Evolutionary conservation across 35 echinoderm and acorn worm species (phyloP).

Genomic region (Heliocidaris erythrogramma): DNA sequence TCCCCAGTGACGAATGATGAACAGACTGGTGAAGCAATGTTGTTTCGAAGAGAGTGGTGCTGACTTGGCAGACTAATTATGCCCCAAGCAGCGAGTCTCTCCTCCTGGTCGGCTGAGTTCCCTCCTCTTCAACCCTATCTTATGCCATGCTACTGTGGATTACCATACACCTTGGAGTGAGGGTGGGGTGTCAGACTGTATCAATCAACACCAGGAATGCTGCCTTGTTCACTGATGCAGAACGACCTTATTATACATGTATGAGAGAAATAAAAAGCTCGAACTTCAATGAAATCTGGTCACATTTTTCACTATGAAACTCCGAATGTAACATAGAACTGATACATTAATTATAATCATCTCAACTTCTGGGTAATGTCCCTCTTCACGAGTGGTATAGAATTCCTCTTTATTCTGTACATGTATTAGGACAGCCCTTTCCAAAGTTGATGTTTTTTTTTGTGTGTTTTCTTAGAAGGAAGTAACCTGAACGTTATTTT

Average conservation of each 20-base stretch:
- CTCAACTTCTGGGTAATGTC: too few species aligned
- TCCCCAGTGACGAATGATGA: background rate
- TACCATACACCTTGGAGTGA: background rate
- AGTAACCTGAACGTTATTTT: too few species aligned
- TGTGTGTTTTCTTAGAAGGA: too few species aligned
- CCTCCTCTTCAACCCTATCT: background rate
- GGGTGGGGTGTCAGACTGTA: background rate
- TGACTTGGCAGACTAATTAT: conserved; percentile 52
- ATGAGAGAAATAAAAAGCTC: background rate
- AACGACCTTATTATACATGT: background rate
- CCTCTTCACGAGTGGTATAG: too few species aligned
- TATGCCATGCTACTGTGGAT: background rate
- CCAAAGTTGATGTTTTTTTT: too few species aligned
- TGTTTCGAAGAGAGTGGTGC: conserved; percentile 7
- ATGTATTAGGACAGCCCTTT: too few species aligned
- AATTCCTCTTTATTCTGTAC: too few species aligned
- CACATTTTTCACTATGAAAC: background rate
- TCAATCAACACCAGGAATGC: background rate
- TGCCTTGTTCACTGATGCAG: conserved; percentile 4
- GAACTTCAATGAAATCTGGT: background rate
- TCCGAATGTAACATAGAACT: background rate
- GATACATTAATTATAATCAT: too few species aligned
- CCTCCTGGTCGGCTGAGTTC: background rate
- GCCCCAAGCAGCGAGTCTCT: conserved; percentile 42
- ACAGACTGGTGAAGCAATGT: background rate